Evolutionary conservation across 2,113 vertebrate species (phyloP).

Genomic region (Alces alces): DNA sequence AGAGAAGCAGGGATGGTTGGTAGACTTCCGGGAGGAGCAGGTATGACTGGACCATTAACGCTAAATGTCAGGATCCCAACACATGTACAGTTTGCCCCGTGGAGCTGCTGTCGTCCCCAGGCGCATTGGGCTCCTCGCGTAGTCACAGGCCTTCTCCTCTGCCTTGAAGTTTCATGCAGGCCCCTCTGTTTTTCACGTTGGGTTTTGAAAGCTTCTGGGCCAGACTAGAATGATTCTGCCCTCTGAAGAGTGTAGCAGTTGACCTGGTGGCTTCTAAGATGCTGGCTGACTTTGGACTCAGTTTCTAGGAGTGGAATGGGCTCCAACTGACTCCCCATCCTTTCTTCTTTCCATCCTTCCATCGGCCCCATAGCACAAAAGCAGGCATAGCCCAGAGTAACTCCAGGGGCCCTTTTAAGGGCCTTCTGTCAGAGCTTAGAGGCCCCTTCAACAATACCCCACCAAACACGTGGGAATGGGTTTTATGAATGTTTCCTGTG

Average conservation of each 20-base stretch:
- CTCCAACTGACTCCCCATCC: rapidly evolving
- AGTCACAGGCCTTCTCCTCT: background rate
- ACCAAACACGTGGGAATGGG: background rate
- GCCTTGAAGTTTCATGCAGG: background rate
- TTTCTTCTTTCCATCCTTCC: background rate
- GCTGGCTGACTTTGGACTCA: background rate
- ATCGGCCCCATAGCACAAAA: background rate
- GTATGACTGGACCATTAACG: background rate
- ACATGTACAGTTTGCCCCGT: background rate
- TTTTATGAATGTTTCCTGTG: background rate
- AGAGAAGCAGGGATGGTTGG: background rate
- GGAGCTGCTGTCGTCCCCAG: background rate
- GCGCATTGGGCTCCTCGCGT: background rate
- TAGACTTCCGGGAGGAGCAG: background rate
- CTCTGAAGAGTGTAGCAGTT: background rate
- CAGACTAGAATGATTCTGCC: background rate
- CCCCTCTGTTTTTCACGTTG: background rate
- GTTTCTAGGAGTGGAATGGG: background rate
- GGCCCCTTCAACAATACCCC: background rate
- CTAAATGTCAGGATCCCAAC: background rate
- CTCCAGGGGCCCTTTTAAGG: background rate
- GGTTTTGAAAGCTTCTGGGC: background rate
- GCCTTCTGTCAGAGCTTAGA: background rate
- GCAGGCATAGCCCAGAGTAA: background rate
- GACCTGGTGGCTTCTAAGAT: background rate